Conservation (phyloP, 2,888 invertebrate species). For the Malthinus flaveolus region DNA sequence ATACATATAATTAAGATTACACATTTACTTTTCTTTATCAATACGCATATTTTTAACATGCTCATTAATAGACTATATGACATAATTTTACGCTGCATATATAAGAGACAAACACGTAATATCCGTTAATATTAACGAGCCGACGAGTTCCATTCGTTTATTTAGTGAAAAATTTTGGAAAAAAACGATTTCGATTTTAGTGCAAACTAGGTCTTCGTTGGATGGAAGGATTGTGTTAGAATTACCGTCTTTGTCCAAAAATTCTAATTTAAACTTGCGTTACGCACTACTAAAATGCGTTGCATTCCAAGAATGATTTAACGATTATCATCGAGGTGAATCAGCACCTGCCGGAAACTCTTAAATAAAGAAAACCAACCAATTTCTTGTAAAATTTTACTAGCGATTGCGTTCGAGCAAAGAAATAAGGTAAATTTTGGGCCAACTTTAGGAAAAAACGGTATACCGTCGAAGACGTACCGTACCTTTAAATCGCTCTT, state of each 20-base stretch:
- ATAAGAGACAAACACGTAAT: not conserved
- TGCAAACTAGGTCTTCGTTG: not conserved
- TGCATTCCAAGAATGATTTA: constrained; percentile 29
- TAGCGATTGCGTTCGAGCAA: too few species aligned
- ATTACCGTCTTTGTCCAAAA: constrained; percentile 2
- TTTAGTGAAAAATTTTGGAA: not conserved
- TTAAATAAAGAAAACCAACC: constrained; percentile 15
- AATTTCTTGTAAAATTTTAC: constrained; percentile 8
- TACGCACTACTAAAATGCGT: constrained; percentile 23
- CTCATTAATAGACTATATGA: not conserved
- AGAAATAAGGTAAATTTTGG: too few species aligned
- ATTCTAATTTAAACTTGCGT: constrained; percentile 7
- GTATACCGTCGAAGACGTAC: too few species aligned
- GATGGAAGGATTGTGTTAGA: not conserved
- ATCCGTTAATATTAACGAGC: constrained; percentile 1
- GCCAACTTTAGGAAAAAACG: too few species aligned
- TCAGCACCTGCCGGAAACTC: constrained; percentile 35
- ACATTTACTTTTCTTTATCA: not conserved
- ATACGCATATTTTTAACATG: not conserved
- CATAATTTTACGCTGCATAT: not conserved
- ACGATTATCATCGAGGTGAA: constrained; percentile 29
- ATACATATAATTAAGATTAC: too few species aligned
- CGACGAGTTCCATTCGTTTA: too few species aligned
- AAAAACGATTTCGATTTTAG: not conserved
- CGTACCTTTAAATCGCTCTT: too few species aligned